phyloP scores from a whole-genome alignment of 1,140 invertebrate genomes.

The Pollicipes pollicipes region DNA sequence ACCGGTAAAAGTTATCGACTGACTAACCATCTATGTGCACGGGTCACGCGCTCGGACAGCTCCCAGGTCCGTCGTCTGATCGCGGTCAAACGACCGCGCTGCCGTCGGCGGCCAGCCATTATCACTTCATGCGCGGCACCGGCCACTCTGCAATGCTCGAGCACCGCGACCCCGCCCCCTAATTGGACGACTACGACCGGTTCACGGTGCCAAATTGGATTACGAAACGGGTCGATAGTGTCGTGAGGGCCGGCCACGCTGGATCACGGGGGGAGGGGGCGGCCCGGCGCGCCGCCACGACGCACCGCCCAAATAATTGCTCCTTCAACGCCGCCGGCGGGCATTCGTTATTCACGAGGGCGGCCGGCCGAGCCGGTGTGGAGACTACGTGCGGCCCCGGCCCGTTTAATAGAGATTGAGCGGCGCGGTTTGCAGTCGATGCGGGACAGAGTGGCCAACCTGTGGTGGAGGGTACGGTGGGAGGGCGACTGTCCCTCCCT shows the following conservation, averaged over 20 bases:
- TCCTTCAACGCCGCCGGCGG: not conserved
- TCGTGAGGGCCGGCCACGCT: not conserved
- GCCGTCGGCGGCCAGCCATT: not conserved
- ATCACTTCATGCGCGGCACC: not conserved
- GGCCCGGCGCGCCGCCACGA: not conserved
- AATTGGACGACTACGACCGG: not conserved
- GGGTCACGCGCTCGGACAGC: not conserved
- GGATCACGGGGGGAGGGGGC: not conserved
- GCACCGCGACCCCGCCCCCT: not conserved
- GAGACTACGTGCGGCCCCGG: too few relatives aligned
- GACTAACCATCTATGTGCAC: not conserved
- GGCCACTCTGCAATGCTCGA: too few relatives aligned
- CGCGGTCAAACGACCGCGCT: too few relatives aligned
- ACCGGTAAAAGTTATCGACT: not conserved
- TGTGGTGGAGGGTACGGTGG: too few relatives aligned
- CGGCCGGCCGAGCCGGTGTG: too few relatives aligned
- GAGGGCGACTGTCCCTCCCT: too few relatives aligned
- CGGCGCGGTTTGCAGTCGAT: too few relatives aligned
- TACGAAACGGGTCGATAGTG: not conserved
- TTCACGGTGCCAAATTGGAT: not conserved
- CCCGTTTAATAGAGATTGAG: not conserved
- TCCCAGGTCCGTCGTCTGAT: too few relatives aligned
- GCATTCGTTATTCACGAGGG: not conserved
- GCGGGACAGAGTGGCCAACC: too few relatives aligned
- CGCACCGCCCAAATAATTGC: not conserved